Conservation (phyloP, 1,140 invertebrate species). For the Cotesia glomerata region DNA sequence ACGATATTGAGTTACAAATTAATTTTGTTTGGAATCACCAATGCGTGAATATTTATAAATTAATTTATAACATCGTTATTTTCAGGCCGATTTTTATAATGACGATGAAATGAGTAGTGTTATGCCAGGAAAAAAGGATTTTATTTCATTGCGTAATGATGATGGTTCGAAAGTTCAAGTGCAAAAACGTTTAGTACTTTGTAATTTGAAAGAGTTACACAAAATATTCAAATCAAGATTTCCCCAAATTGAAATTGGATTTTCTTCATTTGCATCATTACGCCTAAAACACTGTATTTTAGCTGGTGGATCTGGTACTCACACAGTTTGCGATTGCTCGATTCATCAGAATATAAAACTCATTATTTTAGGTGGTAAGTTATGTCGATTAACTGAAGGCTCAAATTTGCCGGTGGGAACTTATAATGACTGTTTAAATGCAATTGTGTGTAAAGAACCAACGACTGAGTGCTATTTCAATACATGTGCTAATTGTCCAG, state of each 20-base stretch:
- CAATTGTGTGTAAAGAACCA: constrained; percentile 11
- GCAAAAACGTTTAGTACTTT: constrained; percentile 34
- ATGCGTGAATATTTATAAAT: too few relatives aligned
- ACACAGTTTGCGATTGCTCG: constrained; percentile 39
- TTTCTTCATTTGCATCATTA: constrained; percentile 35
- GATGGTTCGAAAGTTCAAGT: constrained; percentile 23
- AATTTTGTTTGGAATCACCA: constrained; percentile 16
- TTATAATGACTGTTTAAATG: constrained; percentile 24
- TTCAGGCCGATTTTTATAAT: neutral
- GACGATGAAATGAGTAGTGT: constrained; percentile 12
- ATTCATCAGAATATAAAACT: constrained; percentile 41
- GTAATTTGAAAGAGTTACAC: constrained; percentile 23
- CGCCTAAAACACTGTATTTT: constrained; percentile 37
- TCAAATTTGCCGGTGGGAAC: constrained; percentile 16
- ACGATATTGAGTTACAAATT: constrained; percentile 19
- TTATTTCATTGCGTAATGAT: constrained; percentile 25
- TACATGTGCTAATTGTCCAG: constrained; percentile 23
- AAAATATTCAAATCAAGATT: constrained; percentile 8
- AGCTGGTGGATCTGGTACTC: constrained; percentile 32
- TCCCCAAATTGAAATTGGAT: constrained; percentile 36
- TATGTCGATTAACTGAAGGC: constrained; percentile 8
- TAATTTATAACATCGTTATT: neutral
- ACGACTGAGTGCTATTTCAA: constrained; percentile 15
- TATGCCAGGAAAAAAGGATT: constrained; percentile 35
- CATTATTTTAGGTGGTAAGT: constrained; percentile 30